Evolutionary conservation across 2,888 invertebrate species (phyloP).

Genomic region (Chromoteleia sp.): DNA sequence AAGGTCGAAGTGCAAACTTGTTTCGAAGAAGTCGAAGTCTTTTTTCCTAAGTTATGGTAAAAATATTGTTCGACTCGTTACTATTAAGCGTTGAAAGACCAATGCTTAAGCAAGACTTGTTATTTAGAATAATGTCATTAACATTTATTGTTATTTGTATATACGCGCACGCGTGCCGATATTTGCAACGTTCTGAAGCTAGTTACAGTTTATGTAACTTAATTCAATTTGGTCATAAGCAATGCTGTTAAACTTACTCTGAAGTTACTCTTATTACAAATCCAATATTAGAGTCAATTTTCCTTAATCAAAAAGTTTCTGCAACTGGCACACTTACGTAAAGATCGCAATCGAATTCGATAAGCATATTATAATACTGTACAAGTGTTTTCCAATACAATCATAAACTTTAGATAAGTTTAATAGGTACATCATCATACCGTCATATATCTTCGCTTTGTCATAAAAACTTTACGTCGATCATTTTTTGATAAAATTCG

Average conservation of each 20-base stretch:
- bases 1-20: neutral
- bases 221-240: conserved; percentile 8
- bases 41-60: neutral
- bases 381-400: conserved; percentile 5
- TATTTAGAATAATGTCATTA: neutral
- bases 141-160: neutral
- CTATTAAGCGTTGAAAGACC: neutral
- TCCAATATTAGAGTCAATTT: conserved; percentile 10
- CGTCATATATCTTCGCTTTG: neutral
- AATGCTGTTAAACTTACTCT: conserved; percentile 2
- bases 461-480: no score
- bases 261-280: conserved; percentile 16
- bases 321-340: conserved; percentile 5
- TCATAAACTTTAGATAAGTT: neutral
- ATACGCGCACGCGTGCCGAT: neutral
- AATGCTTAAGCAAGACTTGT: neutral
- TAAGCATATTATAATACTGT: conserved; percentile 8
- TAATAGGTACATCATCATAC: neutral
- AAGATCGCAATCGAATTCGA: neutral
- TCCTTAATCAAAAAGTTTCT: conserved; percentile 23
- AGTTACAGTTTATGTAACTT: conserved; percentile 11
- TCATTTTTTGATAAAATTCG: no score
- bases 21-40: neutral
- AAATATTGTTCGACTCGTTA: conserved; percentile 6
- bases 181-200: neutral